A percentile compares a stretch with the other conserved stretches of the same genome.
Conservation (phyloP, 2,888 invertebrate species). For the Noctua janthe region DNA sequence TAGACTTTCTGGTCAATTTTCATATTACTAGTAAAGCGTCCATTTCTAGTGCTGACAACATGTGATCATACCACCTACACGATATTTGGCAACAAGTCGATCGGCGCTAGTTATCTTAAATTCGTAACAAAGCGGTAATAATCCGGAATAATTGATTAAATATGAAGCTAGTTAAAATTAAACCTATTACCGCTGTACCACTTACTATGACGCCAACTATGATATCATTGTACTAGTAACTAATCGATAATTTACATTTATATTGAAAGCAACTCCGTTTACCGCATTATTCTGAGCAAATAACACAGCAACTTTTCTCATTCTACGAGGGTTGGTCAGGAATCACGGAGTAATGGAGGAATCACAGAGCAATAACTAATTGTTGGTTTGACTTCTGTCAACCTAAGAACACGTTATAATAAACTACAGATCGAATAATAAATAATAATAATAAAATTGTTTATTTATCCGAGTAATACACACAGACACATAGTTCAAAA, state of each 20-base stretch:
- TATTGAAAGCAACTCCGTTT: background rate
- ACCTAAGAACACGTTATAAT: background rate
- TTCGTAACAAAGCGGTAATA: slow-evolving; percentile 28
- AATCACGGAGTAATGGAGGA: background rate
- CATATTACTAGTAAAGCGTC: background rate
- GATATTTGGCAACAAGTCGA: slow-evolving; percentile 28
- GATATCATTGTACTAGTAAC: slow-evolving; percentile 35
- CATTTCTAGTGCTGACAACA: background rate
- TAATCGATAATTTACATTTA: background rate
- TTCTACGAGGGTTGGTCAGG: background rate
- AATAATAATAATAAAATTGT: too few relatives aligned
- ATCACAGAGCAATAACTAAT: background rate
- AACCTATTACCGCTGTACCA: slow-evolving; percentile 16
- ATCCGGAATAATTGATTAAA: slow-evolving; percentile 31
- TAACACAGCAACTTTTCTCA: background rate
- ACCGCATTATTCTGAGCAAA: background rate
- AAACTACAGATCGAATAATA: background rate
- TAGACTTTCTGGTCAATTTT: background rate
- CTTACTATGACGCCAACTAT: slow-evolving; percentile 31
- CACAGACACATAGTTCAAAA: too few relatives aligned
- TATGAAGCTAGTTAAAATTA: slow-evolving; percentile 20
- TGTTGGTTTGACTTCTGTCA: background rate
- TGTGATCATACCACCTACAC: background rate
- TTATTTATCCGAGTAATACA: too few relatives aligned
- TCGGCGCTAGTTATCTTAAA: slow-evolving; percentile 21